A percentile compares a stretch with the other conserved stretches of the same genome.
These are phyloP conservation scores for Ditylenchus weischeri DNA, from an alignment of 2,888 invertebrate genomes.

Conservation along the genomic window DNA sequence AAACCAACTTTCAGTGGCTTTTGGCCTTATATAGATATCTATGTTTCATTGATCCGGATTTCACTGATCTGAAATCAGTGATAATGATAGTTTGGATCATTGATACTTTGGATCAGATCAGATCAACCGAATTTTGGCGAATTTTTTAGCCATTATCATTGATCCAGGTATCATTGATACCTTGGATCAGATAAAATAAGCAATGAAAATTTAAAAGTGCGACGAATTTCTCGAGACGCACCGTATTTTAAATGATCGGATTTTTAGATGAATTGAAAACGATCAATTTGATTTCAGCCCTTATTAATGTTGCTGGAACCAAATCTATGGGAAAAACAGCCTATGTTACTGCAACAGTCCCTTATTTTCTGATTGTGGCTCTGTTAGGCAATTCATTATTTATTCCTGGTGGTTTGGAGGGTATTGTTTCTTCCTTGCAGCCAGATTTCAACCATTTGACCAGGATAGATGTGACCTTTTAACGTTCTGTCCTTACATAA, in stretches of 20 bases:
- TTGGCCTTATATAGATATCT: too few species aligned
- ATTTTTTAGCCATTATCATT: too few species aligned
- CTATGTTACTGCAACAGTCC: conserved; percentile 7
- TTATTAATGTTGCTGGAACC: neutral
- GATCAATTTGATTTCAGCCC: neutral
- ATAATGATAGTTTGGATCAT: too few species aligned
- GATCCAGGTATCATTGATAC: neutral
- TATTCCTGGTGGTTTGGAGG: neutral
- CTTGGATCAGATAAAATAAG: neutral
- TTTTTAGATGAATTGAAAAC: too few species aligned
- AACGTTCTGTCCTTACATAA: neutral
- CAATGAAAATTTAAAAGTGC: neutral
- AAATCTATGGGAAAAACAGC: neutral
- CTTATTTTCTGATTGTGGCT: neutral
- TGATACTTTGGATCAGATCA: too few species aligned
- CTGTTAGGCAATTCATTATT: neutral
- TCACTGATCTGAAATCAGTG: too few species aligned
- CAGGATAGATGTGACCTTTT: neutral
- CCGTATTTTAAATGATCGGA: too few species aligned
- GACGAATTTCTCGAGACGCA: too few species aligned
- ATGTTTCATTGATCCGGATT: too few species aligned
- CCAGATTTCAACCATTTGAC: neutral
- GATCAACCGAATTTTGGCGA: too few species aligned
- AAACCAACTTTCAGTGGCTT: too few species aligned
- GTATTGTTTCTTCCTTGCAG: neutral